Percentiles rank a stretch among this genome's conserved stretches.
Evolutionary conservation across 2,113 vertebrate genomes (phyloP).

Genomic region (Tautogolabrus adspersus): DNA sequence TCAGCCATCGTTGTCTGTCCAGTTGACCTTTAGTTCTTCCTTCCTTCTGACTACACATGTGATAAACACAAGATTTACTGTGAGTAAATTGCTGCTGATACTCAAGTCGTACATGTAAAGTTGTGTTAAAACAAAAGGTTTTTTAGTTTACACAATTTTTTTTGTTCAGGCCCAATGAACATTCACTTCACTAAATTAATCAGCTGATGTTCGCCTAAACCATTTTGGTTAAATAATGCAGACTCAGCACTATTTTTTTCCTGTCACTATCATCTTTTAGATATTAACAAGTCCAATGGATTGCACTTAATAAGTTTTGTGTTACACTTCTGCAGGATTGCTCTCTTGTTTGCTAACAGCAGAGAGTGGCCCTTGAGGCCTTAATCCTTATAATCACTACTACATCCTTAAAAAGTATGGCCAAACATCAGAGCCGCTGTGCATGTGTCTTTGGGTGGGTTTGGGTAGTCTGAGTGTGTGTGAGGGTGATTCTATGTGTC

Average conservation of each 20-base stretch:
- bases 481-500: neutral
- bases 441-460: neutral
- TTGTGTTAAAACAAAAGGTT: too few relatives aligned
- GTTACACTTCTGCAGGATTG: neutral
- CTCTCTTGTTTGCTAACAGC: conserved; percentile 2
- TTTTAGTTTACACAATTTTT: too few relatives aligned
- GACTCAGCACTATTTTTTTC: neutral
- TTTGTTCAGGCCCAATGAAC: too few relatives aligned
- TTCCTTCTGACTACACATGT: too few relatives aligned
- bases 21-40: too few relatives aligned
- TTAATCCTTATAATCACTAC: neutral
- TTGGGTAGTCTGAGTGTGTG: neutral
- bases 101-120: too few relatives aligned
- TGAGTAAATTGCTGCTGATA: too few relatives aligned
- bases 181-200: too few relatives aligned
- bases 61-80: too few relatives aligned
- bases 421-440: neutral
- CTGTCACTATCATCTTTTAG: neutral
- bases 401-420: neutral
- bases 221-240: neutral
- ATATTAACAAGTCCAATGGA: neutral
- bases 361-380: neutral
- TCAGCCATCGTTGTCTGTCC: too few relatives aligned
- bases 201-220: neutral
- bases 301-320: neutral